Conservation (phyloP, 2,888 invertebrate genomes). For the Nephrotoma flavescens region DNA sequence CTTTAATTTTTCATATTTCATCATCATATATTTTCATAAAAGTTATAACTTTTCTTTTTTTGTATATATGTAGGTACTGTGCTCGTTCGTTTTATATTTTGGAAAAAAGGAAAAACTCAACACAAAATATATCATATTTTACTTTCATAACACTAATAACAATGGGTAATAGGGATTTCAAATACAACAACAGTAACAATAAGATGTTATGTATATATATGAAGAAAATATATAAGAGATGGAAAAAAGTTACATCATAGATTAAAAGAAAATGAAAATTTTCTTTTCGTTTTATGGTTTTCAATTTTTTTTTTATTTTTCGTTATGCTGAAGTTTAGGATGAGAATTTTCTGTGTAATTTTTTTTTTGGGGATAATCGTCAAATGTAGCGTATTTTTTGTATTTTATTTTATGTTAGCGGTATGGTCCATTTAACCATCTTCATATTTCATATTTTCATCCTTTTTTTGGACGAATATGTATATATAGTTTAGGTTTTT, state of each 20-base stretch:
- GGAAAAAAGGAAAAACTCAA: neutral
- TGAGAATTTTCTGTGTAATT: neutral
- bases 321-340: neutral
- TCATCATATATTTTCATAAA: neutral
- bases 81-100: neutral
- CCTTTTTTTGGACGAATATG: neutral
- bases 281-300: neutral
- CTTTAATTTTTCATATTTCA: neutral
- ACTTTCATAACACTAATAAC: neutral
- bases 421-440: conserved; percentile 4
- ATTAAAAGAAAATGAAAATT: conserved; percentile 3
- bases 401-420: neutral
- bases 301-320: neutral
- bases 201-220: neutral
- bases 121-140: neutral
- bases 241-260: neutral
- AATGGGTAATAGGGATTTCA: neutral
- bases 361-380: neutral
- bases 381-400: conserved; percentile 1
- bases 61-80: neutral
- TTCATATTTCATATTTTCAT: conserved; percentile 1
- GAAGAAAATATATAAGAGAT: neutral
- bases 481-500: neutral
- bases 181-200: conserved; percentile 2
- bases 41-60: neutral